A percentile compares a stretch with the other conserved stretches of the same genome.
phyloP scores from a whole-genome alignment of 2,888 invertebrate species.

The Cerceris ruficornis region DNA sequence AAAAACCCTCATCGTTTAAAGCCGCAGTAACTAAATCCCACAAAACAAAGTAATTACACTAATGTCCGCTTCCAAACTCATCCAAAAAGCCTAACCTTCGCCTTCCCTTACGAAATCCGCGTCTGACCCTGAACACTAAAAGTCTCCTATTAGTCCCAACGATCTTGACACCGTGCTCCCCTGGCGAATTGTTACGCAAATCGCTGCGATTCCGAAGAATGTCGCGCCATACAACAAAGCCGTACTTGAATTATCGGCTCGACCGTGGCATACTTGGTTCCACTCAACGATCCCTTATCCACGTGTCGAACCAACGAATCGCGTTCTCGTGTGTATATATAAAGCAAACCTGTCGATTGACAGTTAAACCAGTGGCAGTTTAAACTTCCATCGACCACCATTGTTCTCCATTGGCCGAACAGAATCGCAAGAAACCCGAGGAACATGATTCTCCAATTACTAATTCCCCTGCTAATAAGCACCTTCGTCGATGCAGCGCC shows the following conservation, averaged over 20 bases:
- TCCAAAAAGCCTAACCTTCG: too few species aligned
- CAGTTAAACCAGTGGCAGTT: constrained; percentile 40
- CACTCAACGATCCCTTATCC: constrained; percentile 54
- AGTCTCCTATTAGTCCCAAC: neutral
- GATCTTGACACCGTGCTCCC: neutral
- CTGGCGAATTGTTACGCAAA: constrained; percentile 47
- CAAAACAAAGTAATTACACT: too few species aligned
- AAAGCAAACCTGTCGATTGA: constrained; percentile 50
- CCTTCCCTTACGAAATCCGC: too few species aligned
- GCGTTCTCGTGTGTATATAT: constrained; percentile 57
- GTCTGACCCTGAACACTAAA: constrained; percentile 10
- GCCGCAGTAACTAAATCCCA: too few species aligned
- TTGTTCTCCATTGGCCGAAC: constrained; percentile 4
- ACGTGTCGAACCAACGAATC: constrained; percentile 48
- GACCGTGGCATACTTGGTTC: constrained; percentile 71
- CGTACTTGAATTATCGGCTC: constrained; percentile 74
- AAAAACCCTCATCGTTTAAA: too few species aligned
- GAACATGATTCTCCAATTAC: neutral
- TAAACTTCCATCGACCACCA: neutral
- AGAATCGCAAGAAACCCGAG: constrained; percentile 16
- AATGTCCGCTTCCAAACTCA: too few species aligned
- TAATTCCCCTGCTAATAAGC: constrained; percentile 2
- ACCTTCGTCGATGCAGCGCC: constrained; percentile 29
- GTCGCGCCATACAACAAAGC: constrained; percentile 54
- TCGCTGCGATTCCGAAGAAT: constrained; percentile 22